Percentiles rank a stretch among this genome's conserved stretches.
Evolutionary conservation across 2,888 invertebrate genomes (phyloP).

Genomic region (Emesis russula): DNA sequence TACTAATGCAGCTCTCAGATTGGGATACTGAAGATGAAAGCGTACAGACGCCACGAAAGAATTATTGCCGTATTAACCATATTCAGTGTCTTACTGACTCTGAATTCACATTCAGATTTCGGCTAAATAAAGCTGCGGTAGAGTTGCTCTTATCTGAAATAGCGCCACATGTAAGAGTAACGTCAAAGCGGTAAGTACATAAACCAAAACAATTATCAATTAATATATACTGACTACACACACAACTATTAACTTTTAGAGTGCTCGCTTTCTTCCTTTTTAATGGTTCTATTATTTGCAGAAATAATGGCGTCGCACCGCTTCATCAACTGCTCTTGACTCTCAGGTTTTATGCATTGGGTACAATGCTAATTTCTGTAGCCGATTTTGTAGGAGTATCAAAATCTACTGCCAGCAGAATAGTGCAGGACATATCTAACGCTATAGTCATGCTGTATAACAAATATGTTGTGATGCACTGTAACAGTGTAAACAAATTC

Average conservation of each 20-base stretch:
- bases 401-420: slow-evolving; percentile 69
- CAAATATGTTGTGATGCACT: slow-evolving; percentile 38
- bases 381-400: slow-evolving; percentile 85
- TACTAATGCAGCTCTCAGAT: background rate
- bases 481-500: slow-evolving; percentile 35
- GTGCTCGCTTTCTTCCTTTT: background rate
- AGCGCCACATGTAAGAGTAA: background rate
- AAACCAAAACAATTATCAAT: background rate
- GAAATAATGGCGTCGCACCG: slow-evolving; percentile 77
- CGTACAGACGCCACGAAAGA: background rate
- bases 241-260: too few relatives aligned
- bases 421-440: slow-evolving; percentile 53
- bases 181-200: background rate
- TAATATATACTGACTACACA: background rate
- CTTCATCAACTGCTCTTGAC: slow-evolving; percentile 80
- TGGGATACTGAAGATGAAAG: background rate
- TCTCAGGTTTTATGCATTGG: slow-evolving; percentile 86
- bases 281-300: slow-evolving; percentile 30
- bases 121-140: background rate
- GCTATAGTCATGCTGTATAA: slow-evolving; percentile 62
- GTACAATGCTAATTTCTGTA: slow-evolving; percentile 83
- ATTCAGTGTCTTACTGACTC: background rate
- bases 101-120: slow-evolving; percentile 7
- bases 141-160: background rate
- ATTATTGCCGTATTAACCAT: background rate